These are phyloP conservation scores for Odocoileus virginianus DNA, from an alignment of 2,113 vertebrate genomes.

Conservation along the genomic window DNA sequence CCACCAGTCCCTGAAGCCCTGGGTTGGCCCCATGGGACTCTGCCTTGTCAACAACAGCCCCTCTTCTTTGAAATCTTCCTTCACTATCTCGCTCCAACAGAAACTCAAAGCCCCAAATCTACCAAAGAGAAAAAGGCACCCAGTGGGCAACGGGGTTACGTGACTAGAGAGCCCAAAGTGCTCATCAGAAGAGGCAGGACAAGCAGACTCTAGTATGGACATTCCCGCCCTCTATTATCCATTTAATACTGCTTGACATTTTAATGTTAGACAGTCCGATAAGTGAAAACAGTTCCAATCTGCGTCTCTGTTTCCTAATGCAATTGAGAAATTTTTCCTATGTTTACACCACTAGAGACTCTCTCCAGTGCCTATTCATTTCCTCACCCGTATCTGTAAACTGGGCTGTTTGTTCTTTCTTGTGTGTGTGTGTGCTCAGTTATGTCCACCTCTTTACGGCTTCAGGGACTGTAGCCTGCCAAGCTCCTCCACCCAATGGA, in stretches of 20 bases:
- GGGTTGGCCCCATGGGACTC: too few relatives aligned
- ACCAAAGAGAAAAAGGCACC: background rate
- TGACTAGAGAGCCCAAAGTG: background rate
- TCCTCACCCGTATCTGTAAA: too few relatives aligned
- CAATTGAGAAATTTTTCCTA: background rate
- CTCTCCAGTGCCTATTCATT: background rate
- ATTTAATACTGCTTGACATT: background rate
- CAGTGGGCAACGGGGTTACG: background rate
- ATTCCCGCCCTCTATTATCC: too few relatives aligned
- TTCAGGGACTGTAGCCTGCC: background rate
- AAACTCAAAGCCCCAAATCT: background rate
- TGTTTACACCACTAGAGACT: background rate
- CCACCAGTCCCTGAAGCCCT: background rate
- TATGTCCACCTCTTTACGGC: background rate
- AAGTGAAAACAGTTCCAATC: background rate
- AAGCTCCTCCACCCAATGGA: background rate
- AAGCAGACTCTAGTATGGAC: background rate
- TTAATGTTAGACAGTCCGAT: background rate
- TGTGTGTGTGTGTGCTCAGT: background rate
- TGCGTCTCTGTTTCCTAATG: background rate
- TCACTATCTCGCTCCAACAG: background rate
- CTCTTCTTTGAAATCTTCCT: background rate
- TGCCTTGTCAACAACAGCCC: background rate
- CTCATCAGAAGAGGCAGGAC: background rate
- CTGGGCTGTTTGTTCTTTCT: background rate